Evolutionary conservation across 2,888 invertebrate species (phyloP).

Genomic region (Trimorus sp.): DNA sequence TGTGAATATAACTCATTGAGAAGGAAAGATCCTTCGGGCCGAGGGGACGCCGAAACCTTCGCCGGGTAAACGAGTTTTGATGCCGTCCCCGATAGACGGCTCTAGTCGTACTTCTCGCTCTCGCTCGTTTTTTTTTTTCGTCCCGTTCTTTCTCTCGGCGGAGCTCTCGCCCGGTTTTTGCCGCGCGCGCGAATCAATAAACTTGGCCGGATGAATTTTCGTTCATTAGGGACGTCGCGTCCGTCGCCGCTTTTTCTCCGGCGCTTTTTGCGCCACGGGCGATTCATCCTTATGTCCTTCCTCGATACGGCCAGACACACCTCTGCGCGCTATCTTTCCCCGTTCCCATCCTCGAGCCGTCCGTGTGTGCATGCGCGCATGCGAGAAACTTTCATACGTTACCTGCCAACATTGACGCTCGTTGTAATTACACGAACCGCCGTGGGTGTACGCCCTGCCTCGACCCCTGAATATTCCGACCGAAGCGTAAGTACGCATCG

Average conservation of each 20-base stretch:
- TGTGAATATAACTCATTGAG: slow-evolving; percentile 65
- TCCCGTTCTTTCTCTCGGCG: slow-evolving; percentile 5
- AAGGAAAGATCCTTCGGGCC: slow-evolving; percentile 63
- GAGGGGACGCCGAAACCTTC: slow-evolving; percentile 58
- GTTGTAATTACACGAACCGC: slow-evolving; percentile 75
- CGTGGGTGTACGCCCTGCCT: slow-evolving; percentile 70
- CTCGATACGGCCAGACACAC: slow-evolving; percentile 61
- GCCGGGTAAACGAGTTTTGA: slow-evolving; percentile 67
- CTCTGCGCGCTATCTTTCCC: slow-evolving; percentile 60
- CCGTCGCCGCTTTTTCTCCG: slow-evolving; percentile 29
- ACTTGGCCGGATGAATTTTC: slow-evolving; percentile 39
- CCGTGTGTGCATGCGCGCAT: slow-evolving; percentile 49
- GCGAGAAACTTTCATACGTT: slow-evolving; percentile 73
- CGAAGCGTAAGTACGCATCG: slow-evolving; percentile 57
- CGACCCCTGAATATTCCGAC: slow-evolving; percentile 64
- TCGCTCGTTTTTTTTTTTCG: slow-evolving; percentile 3
- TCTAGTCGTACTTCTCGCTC: neutral
- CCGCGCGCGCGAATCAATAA: slow-evolving; percentile 49
- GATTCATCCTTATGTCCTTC: slow-evolving; percentile 64
- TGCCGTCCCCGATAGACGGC: slow-evolving; percentile 66
- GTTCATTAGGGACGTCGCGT: slow-evolving; percentile 38
- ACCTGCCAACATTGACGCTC: slow-evolving; percentile 72
- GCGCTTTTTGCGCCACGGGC: slow-evolving; percentile 49
- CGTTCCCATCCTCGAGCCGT: slow-evolving; percentile 46
- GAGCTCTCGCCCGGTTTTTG: slow-evolving; percentile 13